These are phyloP conservation scores for Campopleginae sp. DNA, from an alignment of 2,888 invertebrate genomes.

Conservation along the genomic window DNA sequence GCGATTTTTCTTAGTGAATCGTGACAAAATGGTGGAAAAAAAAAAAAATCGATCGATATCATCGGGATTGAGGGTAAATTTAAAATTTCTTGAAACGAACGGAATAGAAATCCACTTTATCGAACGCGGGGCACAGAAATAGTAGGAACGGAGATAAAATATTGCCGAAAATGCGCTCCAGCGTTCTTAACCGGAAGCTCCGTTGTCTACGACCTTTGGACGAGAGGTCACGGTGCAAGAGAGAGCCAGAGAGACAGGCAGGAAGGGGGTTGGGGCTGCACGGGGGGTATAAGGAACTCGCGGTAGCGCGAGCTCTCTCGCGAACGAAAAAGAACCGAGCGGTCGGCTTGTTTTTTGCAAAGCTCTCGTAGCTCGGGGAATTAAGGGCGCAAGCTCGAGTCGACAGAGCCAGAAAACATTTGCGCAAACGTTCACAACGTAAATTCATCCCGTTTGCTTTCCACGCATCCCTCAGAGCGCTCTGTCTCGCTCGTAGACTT, in stretches of 20 bases:
- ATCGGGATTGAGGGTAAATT: slow-evolving; percentile 13
- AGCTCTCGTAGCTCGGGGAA: slow-evolving; percentile 24
- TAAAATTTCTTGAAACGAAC: background rate
- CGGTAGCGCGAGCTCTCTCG: background rate
- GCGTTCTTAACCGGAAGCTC: slow-evolving; percentile 66
- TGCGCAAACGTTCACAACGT: slow-evolving; percentile 58
- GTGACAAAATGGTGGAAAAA: background rate
- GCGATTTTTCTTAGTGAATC: background rate
- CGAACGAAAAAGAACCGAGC: background rate
- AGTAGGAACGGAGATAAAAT: background rate
- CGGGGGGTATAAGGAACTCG: background rate
- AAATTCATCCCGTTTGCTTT: slow-evolving; percentile 25
- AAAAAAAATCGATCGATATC: background rate
- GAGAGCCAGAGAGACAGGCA: background rate
- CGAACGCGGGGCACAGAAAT: background rate
- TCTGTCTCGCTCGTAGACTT: slow-evolving; percentile 20
- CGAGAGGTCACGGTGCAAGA: slow-evolving; percentile 41
- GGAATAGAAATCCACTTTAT: slow-evolving; percentile 10
- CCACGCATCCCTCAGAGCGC: slow-evolving; percentile 43
- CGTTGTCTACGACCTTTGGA: slow-evolving; percentile 58
- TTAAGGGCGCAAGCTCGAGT: slow-evolving; percentile 67
- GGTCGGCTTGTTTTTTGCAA: background rate
- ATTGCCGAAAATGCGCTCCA: slow-evolving; percentile 54
- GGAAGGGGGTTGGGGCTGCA: background rate
- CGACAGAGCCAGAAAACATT: slow-evolving; percentile 42